Evolutionary conservation across 2,888 invertebrate genomes (phyloP).

Genomic region (Trichopria drosophilae): DNA sequence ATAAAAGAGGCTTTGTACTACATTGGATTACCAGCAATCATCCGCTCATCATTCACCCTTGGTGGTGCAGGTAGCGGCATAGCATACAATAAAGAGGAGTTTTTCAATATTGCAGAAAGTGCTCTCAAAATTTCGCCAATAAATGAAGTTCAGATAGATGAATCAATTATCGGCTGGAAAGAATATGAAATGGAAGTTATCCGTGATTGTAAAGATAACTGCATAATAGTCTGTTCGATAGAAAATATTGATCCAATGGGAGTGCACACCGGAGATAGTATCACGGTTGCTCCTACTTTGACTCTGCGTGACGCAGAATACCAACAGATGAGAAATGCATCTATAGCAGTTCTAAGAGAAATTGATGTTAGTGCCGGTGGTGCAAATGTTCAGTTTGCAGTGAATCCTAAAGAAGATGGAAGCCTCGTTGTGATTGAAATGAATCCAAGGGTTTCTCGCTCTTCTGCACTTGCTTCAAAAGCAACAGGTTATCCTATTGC

Average conservation of each 20-base stretch:
- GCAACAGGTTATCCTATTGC: slow-evolving; percentile 22
- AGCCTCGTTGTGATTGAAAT: slow-evolving; percentile 20
- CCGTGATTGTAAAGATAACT: slow-evolving; percentile 19
- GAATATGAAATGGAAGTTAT: slow-evolving; percentile 20
- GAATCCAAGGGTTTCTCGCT: slow-evolving; percentile 20
- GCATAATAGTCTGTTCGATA: slow-evolving; percentile 17
- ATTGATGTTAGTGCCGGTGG: slow-evolving; percentile 18
- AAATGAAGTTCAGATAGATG: slow-evolving; percentile 21
- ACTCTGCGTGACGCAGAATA: slow-evolving; percentile 18
- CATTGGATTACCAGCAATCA: slow-evolving; percentile 20
- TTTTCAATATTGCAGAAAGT: slow-evolving; percentile 15
- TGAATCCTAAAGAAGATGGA: slow-evolving; percentile 21
- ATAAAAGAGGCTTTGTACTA: slow-evolving; percentile 12
- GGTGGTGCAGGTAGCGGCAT: slow-evolving; percentile 23
- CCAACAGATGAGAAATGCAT: slow-evolving; percentile 16
- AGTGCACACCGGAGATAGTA: slow-evolving; percentile 20
- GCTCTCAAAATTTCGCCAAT: slow-evolving; percentile 17
- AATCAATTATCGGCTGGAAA: slow-evolving; percentile 21
- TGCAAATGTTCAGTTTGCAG: slow-evolving; percentile 18
- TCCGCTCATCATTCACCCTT: slow-evolving; percentile 20
- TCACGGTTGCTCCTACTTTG: slow-evolving; percentile 17
- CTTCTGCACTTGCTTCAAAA: slow-evolving; percentile 21
- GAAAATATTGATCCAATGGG: slow-evolving; percentile 21
- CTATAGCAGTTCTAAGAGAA: slow-evolving; percentile 16
- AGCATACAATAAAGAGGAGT: slow-evolving; percentile 21